Base-by-base conservation (phyloP, 2,888 invertebrate species). In the Hypomecis atomaria region DNA sequence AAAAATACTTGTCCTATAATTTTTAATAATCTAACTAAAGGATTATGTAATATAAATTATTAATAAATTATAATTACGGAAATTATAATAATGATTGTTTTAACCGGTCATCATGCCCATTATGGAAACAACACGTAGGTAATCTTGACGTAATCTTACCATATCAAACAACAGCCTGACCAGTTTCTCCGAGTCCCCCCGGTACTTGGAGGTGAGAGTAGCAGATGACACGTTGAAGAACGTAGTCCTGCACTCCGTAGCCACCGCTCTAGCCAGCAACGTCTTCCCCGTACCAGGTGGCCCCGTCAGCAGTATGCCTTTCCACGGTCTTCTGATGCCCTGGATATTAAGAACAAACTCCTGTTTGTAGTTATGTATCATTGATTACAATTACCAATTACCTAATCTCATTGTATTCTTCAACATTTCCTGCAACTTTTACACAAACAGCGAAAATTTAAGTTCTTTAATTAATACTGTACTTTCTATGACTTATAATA, bases 141-240 rank as follows among this genome's bases (percentile, higher is more conserved):
- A n/a, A n/a, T 6, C 1, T 48, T 5, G 5, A 13, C 0, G 6
- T 11, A 36, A 23, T 4, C 78, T 75, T 81, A 96, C 96, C 97
- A 98, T 97, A 88, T 97, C 97, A 83, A 98, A 98, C 1, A 98
- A 92, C 13, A 98, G 88, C 34, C 97, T 94, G 38, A 98, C 97
- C 6, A 98, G 93, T 84, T 98, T 98, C 85, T 98, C 98, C 2
- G 97, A 97, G 83, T 98, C 98, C 0, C 98, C 98, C n/a, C 97
- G 93, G 79, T 96, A 98, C 81, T 98, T 98, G 0, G 97, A 97
- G 0, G 97, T 97, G 44, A 98, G 93, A 0, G 97, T 97, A 0
- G 97, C 96, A 0, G 97, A 96, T 0, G 97, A 97, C 0, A 98
- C 97, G 82, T 97, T 96, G 86, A 98, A 97, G 89, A 97, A 97